Evolutionary conservation across 2,113 vertebrate species (phyloP).

Genomic region (Glaucomys volans): DNA sequence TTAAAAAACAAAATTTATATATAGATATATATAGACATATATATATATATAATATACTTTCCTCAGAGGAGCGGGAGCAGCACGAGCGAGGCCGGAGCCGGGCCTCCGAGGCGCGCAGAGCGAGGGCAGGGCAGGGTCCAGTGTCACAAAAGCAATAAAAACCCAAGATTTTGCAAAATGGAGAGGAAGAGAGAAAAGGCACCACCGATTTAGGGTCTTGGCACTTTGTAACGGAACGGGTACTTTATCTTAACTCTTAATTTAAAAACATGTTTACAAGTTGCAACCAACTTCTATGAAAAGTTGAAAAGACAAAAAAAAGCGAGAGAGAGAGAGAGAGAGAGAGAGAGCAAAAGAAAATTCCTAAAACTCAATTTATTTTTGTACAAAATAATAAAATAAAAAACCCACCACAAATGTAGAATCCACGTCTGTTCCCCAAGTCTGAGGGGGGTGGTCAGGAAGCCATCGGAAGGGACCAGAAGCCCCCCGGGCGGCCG

Average conservation of each 20-base stretch:
- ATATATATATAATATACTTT: slow-evolving; percentile 74
- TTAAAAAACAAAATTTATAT: slow-evolving; percentile 78
- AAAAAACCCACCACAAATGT: slow-evolving; percentile 70
- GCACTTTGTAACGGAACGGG: slow-evolving; percentile 87
- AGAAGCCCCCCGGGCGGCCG: not conserved
- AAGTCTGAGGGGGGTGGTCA: slow-evolving; percentile 73
- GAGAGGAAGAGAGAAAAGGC: slow-evolving; percentile 64
- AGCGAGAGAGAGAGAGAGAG: slow-evolving; percentile 58
- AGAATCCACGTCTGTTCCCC: slow-evolving; percentile 81
- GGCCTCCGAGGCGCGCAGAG: slow-evolving; percentile 37
- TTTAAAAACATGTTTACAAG: slow-evolving; percentile 88
- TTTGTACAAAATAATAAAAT: slow-evolving; percentile 87
- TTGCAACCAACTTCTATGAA: slow-evolving; percentile 86
- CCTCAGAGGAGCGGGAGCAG: slow-evolving; percentile 75
- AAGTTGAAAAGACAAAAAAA: slow-evolving; percentile 83
- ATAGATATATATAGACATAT: slow-evolving; percentile 73
- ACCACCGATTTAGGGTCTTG: slow-evolving; percentile 80
- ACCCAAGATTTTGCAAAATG: slow-evolving; percentile 68
- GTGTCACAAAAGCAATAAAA: slow-evolving; percentile 85
- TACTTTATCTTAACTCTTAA: slow-evolving; percentile 87
- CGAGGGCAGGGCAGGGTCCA: slow-evolving; percentile 44
- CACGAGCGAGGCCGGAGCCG: slow-evolving; percentile 58
- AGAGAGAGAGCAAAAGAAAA: slow-evolving; percentile 65
- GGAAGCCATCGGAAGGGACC: slow-evolving; percentile 74
- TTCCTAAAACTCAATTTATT: slow-evolving; percentile 86